These are phyloP conservation scores for Ptychobarbus kaznakovi DNA, from an alignment of 2,797 vertebrate genomes.

Conservation along the genomic window DNA sequence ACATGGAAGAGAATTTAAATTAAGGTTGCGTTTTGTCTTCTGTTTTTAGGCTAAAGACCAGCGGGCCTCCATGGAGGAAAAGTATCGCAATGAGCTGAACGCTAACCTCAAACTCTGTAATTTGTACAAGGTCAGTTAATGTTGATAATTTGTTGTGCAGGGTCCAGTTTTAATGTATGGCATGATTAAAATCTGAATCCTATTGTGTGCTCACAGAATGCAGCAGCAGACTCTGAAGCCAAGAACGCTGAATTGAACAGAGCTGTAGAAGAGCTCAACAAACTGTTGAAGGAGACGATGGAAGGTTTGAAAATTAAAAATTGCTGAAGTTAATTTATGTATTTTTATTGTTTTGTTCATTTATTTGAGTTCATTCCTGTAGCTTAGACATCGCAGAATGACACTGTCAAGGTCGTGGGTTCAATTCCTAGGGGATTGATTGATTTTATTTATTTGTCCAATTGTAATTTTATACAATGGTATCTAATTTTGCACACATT, in stretches of 20 bases:
- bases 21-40: background rate
- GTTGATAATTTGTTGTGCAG: background rate
- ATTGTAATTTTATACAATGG: background rate
- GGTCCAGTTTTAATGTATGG: background rate
- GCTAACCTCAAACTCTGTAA: constrained; percentile 92
- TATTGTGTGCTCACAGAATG: constrained; percentile 73
- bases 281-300: constrained; percentile 85
- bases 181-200: background rate
- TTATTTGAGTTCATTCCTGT: background rate
- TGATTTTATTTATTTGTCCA: background rate
- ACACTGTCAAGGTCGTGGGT: background rate
- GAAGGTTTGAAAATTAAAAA: constrained; percentile 78
- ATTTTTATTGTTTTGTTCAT: background rate
- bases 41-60: constrained; percentile 89
- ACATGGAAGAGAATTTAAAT: background rate
- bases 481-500: background rate
- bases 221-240: constrained; percentile 86
- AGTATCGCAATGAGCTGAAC: constrained; percentile 93
- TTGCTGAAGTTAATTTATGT: background rate
- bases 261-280: constrained; percentile 92
- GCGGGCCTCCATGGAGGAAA: constrained; percentile 88
- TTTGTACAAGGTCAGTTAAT: constrained; percentile 89
- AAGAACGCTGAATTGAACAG: constrained; percentile 90
- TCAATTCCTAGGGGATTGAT: background rate
- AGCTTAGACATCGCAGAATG: background rate